Percentiles rank a stretch among this genome's conserved stretches.
phyloP scores from a whole-genome alignment of 2,113 vertebrate genomes.

The Cynopterus brachyotis region DNA sequence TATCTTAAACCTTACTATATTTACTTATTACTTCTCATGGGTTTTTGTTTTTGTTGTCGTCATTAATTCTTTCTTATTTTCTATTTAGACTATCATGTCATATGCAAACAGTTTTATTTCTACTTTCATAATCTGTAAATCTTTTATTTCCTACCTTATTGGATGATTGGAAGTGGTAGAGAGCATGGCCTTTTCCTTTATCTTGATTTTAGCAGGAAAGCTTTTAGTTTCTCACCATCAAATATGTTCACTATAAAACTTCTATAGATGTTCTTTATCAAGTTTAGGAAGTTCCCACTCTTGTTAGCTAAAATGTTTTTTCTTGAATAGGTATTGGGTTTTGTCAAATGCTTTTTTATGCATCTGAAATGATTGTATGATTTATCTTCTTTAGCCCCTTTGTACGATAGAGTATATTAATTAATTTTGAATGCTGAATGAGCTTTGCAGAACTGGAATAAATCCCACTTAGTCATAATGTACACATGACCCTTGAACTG shows the following conservation, averaged over 20 bases:
- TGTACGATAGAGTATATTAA: not conserved
- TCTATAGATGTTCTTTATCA: not conserved
- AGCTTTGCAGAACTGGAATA: not conserved
- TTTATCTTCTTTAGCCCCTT: not conserved
- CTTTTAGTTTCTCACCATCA: not conserved
- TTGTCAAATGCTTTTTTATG: not conserved
- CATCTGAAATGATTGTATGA: not conserved
- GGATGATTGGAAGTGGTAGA: not conserved
- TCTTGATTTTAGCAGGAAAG: not conserved
- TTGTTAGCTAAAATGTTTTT: not conserved
- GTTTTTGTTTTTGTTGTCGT: not conserved
- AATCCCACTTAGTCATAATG: not conserved
- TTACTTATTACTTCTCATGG: not conserved
- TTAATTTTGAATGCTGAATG: not conserved
- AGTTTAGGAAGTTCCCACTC: not conserved
- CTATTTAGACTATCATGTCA: not conserved
- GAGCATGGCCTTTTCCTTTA: not conserved
- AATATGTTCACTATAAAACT: not conserved
- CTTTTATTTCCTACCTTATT: not conserved
- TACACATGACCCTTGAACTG: not conserved
- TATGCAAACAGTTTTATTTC: not conserved
- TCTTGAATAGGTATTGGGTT: not conserved
- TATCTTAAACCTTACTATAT: not conserved
- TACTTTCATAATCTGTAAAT: not conserved
- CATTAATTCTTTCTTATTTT: not conserved